phyloP scores from a whole-genome alignment of 53 echinoderm and acorn worm genomes.

The Echinarachnius parma region DNA sequence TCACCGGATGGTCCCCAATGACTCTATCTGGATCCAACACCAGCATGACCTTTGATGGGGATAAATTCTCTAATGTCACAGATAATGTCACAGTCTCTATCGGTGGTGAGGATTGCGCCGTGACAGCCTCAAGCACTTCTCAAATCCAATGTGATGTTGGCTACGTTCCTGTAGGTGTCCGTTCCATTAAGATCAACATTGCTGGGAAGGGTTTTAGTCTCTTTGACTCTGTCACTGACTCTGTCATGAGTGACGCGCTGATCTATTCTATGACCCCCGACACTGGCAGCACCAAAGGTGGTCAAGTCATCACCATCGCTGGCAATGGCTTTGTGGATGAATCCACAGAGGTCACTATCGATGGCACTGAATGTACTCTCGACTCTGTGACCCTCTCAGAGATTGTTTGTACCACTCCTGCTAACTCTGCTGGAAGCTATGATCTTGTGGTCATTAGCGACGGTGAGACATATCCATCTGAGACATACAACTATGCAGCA shows the following conservation, averaged over 20 bases:
- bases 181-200: constrained; percentile 40
- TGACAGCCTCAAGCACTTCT: constrained; percentile 24
- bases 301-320: constrained; percentile 60
- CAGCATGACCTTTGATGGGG: constrained; percentile 58
- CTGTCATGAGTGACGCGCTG: constrained; percentile 30
- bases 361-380: constrained; percentile 58
- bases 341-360: constrained; percentile 54
- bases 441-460: constrained; percentile 59
- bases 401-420: constrained; percentile 58
- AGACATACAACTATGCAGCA: constrained; percentile 38
- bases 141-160: constrained; percentile 64
- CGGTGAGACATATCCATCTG: constrained; percentile 18
- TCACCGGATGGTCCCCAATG: constrained; percentile 24
- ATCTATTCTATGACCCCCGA: constrained; percentile 54
- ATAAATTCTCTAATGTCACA: constrained; percentile 18
- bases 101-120: constrained; percentile 50
- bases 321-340: constrained; percentile 78
- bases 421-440: constrained; percentile 44
- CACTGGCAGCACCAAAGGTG: constrained; percentile 69
- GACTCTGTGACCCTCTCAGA: constrained; percentile 51
- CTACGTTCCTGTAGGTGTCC: constrained; percentile 61
- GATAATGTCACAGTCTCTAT: constrained; percentile 50
- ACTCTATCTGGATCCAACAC: constrained; percentile 52
- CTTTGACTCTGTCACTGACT: constrained; percentile 23
- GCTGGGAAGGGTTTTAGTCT: constrained; percentile 52